Conservation (phyloP, 2,888 invertebrate species). For the Thelaira solivaga region DNA sequence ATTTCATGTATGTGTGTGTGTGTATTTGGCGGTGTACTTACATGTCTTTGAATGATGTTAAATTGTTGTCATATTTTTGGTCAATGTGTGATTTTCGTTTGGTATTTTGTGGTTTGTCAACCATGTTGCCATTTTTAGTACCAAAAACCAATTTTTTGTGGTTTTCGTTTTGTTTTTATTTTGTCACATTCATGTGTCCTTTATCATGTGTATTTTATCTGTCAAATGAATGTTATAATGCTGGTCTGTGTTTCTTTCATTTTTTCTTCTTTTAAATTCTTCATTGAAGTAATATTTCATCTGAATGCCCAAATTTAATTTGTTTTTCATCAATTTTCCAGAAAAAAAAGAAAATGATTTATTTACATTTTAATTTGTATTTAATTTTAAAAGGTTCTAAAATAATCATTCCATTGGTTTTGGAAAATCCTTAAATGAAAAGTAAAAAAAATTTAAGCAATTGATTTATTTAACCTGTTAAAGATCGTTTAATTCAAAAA, state of each 20-base stretch:
- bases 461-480: background rate
- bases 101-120: conserved; percentile 35
- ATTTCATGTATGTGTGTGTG: background rate
- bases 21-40: background rate
- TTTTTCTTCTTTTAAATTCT: conserved; percentile 4
- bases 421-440: background rate
- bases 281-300: conserved; percentile 29
- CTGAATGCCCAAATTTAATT: conserved; percentile 26
- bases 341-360: background rate
- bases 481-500: too few species aligned
- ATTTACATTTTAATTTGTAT: background rate
- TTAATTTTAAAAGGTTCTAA: background rate
- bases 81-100: conserved; percentile 23
- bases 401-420: conserved; percentile 29
- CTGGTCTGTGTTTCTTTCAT: background rate
- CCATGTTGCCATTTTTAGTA: conserved; percentile 37
- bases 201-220: conserved; percentile 15
- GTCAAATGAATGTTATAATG: background rate
- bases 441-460: background rate
- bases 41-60: too few species aligned
- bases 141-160: conserved; percentile 12
- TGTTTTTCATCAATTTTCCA: background rate
- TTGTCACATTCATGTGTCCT: conserved; percentile 26
- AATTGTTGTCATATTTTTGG: conserved; percentile 6
- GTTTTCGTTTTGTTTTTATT: conserved; percentile 3